phyloP scores from a whole-genome alignment of 2,797 vertebrate species.

The Micromesistius poutassou region DNA sequence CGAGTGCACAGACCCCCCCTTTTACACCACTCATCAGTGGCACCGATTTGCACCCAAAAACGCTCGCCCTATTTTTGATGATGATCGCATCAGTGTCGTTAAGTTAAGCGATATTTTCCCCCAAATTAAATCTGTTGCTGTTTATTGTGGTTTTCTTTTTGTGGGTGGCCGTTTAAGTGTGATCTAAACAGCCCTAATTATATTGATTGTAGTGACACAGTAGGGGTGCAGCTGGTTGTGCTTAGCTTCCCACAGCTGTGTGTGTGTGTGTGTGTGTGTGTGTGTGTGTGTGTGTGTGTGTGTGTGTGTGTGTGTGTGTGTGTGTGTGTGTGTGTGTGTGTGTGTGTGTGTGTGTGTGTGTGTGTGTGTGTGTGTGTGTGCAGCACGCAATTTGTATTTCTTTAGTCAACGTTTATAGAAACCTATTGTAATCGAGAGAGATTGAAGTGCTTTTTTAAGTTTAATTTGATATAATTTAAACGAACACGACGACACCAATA shows the following conservation, averaged over 20 bases:
- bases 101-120: not conserved
- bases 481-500: not conserved
- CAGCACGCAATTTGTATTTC: not conserved
- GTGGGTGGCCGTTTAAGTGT: not conserved
- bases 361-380: no score
- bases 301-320: no score
- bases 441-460: not conserved
- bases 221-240: not conserved
- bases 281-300: not conserved
- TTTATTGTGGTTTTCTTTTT: not conserved
- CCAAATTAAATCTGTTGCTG: not conserved
- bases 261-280: not conserved
- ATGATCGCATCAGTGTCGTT: not conserved
- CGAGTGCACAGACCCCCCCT: slow-evolving; percentile 41
- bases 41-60: not conserved
- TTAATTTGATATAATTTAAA: not conserved
- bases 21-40: not conserved
- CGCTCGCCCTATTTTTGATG: not conserved
- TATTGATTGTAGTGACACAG: not conserved
- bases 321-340: no score
- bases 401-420: not conserved
- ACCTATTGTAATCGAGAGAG: not conserved
- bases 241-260: not conserved
- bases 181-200: not conserved
- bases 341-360: no score